Conservation (phyloP, 2,888 invertebrate species). For the Agrochola litura region DNA sequence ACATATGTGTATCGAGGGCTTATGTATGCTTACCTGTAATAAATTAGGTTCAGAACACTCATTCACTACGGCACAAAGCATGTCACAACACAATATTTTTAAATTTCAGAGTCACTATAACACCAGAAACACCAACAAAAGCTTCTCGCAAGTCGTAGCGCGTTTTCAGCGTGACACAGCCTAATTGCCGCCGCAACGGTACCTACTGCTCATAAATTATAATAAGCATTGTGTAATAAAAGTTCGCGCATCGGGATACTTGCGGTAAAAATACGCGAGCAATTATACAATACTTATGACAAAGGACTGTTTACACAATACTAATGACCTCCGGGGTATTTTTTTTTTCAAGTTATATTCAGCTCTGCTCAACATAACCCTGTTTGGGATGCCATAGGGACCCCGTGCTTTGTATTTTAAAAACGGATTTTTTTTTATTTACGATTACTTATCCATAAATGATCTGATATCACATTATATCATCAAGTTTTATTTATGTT, state of each 20-base stretch:
- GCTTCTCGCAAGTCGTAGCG: conserved; percentile 16
- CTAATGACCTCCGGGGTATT: conserved; percentile 21
- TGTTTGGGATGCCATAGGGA: background rate
- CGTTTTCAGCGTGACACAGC: conserved; percentile 67
- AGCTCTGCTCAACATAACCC: background rate
- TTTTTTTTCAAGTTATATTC: background rate
- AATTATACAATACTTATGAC: conserved; percentile 35
- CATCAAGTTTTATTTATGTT: background rate
- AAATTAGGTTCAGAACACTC: background rate
- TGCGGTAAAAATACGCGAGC: conserved; percentile 28
- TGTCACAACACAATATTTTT: conserved; percentile 5
- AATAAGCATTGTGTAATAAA: conserved; percentile 47
- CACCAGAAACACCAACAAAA: conserved; percentile 13
- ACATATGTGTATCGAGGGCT: background rate
- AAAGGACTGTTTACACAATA: conserved; percentile 10
- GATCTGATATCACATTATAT: background rate
- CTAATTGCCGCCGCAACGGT: conserved; percentile 57
- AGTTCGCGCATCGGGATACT: conserved; percentile 39
- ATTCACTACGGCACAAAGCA: background rate
- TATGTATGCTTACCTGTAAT: background rate
- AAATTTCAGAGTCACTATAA: background rate
- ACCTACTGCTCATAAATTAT: conserved; percentile 55
- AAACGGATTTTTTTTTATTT: background rate
- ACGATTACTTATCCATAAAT: background rate
- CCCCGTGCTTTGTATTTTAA: background rate